Evolutionary conservation across 2,888 invertebrate species (phyloP), one percentile per base, ranked within the genome.

Genomic region (Eucera pruinosa): DNA sequence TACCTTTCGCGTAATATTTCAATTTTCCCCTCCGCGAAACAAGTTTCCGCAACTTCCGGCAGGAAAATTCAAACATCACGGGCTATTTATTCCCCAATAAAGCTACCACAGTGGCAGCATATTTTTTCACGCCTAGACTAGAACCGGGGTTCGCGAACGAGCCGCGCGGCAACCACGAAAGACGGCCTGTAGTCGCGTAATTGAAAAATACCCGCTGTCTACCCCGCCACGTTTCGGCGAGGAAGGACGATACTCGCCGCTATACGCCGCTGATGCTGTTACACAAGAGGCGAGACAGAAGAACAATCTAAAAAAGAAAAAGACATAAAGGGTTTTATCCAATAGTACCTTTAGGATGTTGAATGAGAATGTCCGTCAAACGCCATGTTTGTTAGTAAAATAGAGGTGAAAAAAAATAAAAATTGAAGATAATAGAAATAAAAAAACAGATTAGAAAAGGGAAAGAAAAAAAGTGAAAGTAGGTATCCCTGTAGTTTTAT

Each of bases 191-290:
- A 64, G 47, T 64, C 36, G 74, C 45, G 68, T 78, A 75, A 78
- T 75, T 78, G 84, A 85, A 84, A 84, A 84, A 65, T 73, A 60
- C 54, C 68, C n/a, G 48, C 54, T n/a, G n/a, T n/a, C n/a, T n/a
- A n/a, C n/a, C n/a, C n/a, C 36, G 47, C 58, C 11, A 50, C 43
- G 64, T 74, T 77, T 47, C 54, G 47, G 4, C 39, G 15, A 20
- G 45, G 9, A 41, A 7, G 47, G 27, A 30, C 4, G 27, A 50
- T 23, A 13, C 27, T 27, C 25, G 15, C 18, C 18, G 25, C 27
- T 18, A 5, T 25, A 15, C 18, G 2, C 3, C 36, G 7, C 1
- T 5, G n/a, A 0, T n/a, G 41, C 9, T 2, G 43, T 39, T 54
- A 23, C 18, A n/a, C 36, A 23, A 41, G 11, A 39, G 48, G 5